These are phyloP conservation scores for Drosophila barbarae DNA, from an alignment of 2,888 invertebrate genomes.

Conservation along the genomic window DNA sequence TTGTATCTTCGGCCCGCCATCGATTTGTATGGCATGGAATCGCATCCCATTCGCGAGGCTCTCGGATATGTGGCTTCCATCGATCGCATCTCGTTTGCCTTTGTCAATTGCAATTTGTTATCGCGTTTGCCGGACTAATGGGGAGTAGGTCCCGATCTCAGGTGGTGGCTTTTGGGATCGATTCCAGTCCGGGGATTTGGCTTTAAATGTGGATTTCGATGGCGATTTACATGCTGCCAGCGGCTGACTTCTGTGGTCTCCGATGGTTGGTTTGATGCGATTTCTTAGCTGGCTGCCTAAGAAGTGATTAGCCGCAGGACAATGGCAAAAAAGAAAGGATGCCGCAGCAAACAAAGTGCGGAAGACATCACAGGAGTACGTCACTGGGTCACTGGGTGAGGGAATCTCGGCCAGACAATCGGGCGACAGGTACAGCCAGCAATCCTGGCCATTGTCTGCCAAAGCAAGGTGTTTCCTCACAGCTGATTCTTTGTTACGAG, in stretches of 20 bases:
- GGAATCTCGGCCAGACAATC: conserved; percentile 52
- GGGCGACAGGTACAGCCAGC: conserved; percentile 72
- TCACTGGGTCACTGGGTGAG: conserved; percentile 68
- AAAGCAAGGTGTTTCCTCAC: conserved; percentile 60
- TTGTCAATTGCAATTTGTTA: conserved; percentile 79
- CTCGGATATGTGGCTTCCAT: conserved; percentile 53
- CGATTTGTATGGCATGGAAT: conserved; percentile 74
- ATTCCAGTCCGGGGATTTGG: conserved; percentile 50
- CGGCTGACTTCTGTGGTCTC: conserved; percentile 50
- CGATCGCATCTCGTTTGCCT: conserved; percentile 55
- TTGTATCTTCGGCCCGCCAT: conserved; percentile 76
- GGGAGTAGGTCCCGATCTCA: conserved; percentile 40
- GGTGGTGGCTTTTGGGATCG: conserved; percentile 48
- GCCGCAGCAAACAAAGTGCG: conserved; percentile 62
- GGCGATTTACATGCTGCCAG: conserved; percentile 14
- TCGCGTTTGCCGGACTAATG: conserved; percentile 49
- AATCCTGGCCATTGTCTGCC: conserved; percentile 4
- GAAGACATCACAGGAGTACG: conserved; percentile 57
- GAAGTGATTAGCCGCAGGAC: conserved; percentile 53
- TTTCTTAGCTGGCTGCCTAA: conserved; percentile 16
- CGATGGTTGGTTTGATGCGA: conserved; percentile 5
- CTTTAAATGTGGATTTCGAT: conserved; percentile 7
- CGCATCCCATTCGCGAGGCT: conserved; percentile 57
- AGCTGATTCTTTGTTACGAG: conserved; percentile 29
- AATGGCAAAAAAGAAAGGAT: conserved; percentile 54